Conservation (phyloP, 2,888 invertebrate genomes). For the Elysia crispata region DNA sequence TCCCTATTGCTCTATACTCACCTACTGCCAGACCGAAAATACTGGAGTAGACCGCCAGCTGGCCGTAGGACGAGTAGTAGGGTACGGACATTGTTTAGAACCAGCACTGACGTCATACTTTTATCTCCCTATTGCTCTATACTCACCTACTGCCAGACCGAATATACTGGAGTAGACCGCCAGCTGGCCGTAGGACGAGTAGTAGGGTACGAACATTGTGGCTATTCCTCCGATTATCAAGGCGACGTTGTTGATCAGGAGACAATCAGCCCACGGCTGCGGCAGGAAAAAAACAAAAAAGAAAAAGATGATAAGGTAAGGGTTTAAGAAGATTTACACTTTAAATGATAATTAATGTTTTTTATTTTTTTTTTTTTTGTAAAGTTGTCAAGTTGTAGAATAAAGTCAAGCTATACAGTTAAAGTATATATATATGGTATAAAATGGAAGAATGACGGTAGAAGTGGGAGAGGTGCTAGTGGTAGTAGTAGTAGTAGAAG, state of each 20-base stretch:
- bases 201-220: slow-evolving; percentile 87
- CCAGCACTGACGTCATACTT: no score
- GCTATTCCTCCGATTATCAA: slow-evolving; percentile 91
- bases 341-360: no score
- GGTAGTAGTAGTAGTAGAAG: background rate
- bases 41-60: slow-evolving; percentile 87
- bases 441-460: no score
- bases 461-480: no score
- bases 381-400: no score
- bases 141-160: slow-evolving; percentile 90
- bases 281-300: no score
- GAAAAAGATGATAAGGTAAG: no score
- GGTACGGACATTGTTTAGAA: no score
- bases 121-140: background rate
- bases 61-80: slow-evolving; percentile 81
- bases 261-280: slow-evolving; percentile 89
- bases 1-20: slow-evolving; percentile 72
- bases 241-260: slow-evolving; percentile 92
- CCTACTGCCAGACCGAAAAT: slow-evolving; percentile 95
- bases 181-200: slow-evolving; percentile 83
- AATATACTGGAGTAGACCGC: slow-evolving; percentile 90
- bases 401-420: no score
- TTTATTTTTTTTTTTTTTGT: no score
- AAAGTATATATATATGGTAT: no score
- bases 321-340: no score